Conservation (phyloP, 2,113 vertebrate species). For the Zapornia atra region DNA sequence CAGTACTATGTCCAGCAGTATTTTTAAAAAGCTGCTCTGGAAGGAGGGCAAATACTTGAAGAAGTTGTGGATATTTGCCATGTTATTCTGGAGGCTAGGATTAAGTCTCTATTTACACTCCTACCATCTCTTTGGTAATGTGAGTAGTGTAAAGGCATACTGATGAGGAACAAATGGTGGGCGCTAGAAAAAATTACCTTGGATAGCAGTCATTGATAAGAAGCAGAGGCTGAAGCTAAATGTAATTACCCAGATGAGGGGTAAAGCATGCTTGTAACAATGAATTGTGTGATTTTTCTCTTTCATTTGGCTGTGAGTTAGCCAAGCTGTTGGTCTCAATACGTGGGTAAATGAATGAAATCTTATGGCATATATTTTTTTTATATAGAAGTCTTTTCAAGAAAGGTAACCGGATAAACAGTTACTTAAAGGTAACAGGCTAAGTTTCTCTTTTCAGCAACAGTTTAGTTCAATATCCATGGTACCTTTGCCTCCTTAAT, state of each 20-base stretch:
- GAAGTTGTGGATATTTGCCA: background rate
- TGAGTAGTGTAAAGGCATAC: background rate
- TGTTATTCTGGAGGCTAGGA: background rate
- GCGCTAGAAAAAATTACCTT: background rate
- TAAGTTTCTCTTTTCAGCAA: conserved; percentile 44
- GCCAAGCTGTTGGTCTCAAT: background rate
- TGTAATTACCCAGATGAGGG: background rate
- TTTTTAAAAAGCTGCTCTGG: background rate
- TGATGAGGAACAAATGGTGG: background rate
- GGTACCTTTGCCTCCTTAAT: conserved; percentile 31
- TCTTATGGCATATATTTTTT: conserved; percentile 11
- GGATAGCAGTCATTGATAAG: background rate
- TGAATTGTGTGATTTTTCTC: background rate
- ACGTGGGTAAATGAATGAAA: background rate
- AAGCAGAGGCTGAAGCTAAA: background rate
- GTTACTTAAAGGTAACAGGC: conserved; percentile 50
- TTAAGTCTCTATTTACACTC: background rate
- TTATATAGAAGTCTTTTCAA: conserved; percentile 35
- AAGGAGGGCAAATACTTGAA: background rate
- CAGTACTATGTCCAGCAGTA: background rate
- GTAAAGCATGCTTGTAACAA: background rate
- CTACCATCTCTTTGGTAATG: background rate
- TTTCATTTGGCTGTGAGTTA: background rate
- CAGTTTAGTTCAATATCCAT: background rate
- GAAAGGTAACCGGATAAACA: conserved; percentile 48